Percentiles rank a stretch among this genome's conserved stretches.
phyloP scores from a whole-genome alignment of 2,113 vertebrate species.

The Cyprinodon tularosa region DNA sequence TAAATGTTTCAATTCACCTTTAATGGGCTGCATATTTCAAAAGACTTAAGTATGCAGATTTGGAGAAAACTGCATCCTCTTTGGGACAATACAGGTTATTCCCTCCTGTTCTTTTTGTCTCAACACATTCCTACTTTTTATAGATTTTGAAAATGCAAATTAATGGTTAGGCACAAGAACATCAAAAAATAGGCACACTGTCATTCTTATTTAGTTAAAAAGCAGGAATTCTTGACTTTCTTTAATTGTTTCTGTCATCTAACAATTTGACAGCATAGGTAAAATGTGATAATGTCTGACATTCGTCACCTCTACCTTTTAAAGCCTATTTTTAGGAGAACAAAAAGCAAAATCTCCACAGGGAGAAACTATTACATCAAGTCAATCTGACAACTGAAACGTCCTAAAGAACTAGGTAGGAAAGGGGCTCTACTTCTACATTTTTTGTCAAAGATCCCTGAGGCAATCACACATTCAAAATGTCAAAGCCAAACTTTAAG shows the following conservation, averaged over 20 bases:
- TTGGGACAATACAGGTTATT: no score
- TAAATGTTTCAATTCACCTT: no score
- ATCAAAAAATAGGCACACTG: neutral
- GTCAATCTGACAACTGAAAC: conserved; percentile 10
- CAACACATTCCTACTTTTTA: no score
- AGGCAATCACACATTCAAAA: conserved; percentile 11
- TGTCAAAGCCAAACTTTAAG: conserved; percentile 16
- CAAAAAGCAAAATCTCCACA: conserved; percentile 6
- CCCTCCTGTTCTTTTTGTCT: no score
- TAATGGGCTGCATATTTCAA: no score
- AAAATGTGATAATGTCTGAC: neutral
- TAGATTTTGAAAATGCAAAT: neutral
- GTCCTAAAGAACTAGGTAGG: conserved; percentile 3
- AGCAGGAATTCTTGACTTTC: neutral
- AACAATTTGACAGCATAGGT: conserved; percentile 5
- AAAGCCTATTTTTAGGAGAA: conserved; percentile 28
- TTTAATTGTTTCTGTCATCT: neutral
- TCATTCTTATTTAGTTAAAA: neutral
- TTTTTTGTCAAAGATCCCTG: conserved; percentile 12
- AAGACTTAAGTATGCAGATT: no score
- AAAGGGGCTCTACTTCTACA: conserved; percentile 2
- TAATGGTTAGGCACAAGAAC: neutral
- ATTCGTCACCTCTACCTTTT: conserved; percentile 17
- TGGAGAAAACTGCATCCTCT: no score
- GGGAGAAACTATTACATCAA: conserved; percentile 13